Evolutionary conservation across 2,888 invertebrate species (phyloP), one percentile per base, ranked within the genome.

Genomic region (Stenolophus ochropezus): DNA sequence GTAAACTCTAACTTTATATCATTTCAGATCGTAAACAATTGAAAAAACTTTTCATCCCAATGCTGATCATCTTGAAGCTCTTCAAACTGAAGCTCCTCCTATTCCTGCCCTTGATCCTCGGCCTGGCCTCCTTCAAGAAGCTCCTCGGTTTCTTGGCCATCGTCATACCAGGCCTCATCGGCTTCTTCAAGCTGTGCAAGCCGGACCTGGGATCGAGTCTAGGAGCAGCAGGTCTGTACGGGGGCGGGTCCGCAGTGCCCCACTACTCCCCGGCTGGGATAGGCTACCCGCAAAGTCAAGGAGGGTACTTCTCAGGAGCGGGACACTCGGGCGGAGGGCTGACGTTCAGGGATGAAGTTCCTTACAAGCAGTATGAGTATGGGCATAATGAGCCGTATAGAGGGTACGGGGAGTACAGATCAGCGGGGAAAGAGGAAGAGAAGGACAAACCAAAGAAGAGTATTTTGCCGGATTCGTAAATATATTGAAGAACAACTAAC

Each of bases 171-270:
- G 95, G 96, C 83, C 89, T 96, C 0, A 96, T 96, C 86, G 96
- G 95, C 27, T 96, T 95, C 90, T 95, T 96, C 89, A 96, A 96
- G 87, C 91, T 96, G 85, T 96, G 95, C 91, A 95, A 94, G 85
- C 95, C 95, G 0, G 91, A 93, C 85, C 87, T 92, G 8, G 91
- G 91, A 1, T 93, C 93, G 0, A 91, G 91, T 0, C 90, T 89
- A 84, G 90, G 91, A 0, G 88, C 86, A 71, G 89, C 88, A 82
- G 88, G 88, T 0, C 86, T 87, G 82, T 88, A 88, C 78, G 87
- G 86, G 82, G 90, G 89, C 77, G 87, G 86, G 82, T 90, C 89
- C 84, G 87, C 87, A 65, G 92, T 92, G 0, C 94, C 94, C 0
- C 93, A 95, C 85, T 95, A 95, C 86, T 92, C 93, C 0, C 93